Conservation (phyloP, 2,888 invertebrate genomes). For the Acanthosepion pharaonis region DNA sequence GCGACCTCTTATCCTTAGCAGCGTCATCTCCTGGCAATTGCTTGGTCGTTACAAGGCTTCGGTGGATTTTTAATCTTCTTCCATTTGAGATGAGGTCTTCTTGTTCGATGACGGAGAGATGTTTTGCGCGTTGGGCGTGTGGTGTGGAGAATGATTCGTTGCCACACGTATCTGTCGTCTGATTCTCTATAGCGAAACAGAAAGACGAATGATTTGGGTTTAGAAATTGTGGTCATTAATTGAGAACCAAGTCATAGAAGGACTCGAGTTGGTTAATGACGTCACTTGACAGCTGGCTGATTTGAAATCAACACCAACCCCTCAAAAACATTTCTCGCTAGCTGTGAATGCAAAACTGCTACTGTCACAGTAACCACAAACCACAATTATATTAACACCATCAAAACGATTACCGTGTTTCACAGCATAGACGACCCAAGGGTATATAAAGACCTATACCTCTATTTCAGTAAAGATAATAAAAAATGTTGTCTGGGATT, state of each 20-base stretch:
- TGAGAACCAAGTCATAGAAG: neutral
- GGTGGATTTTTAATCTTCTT: neutral
- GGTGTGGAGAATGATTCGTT: neutral
- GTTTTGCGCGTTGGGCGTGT: rapidly evolving
- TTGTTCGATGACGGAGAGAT: neutral
- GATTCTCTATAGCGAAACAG: neutral
- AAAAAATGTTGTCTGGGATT: no score
- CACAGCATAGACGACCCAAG: no score
- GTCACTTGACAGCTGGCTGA: neutral
- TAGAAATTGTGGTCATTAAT: neutral
- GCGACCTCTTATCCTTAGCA: neutral
- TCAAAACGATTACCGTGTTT: no score
- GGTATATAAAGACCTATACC: no score
- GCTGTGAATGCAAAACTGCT: neutral
- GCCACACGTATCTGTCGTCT: neutral
- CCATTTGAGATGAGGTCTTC: neutral
- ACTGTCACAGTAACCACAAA: neutral
- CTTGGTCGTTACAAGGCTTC: neutral
- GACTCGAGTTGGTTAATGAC: neutral
- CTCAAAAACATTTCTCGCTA: neutral
- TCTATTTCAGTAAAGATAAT: no score
- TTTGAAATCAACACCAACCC: neutral
- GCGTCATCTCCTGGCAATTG: neutral
- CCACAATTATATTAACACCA: neutral
- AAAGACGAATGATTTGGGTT: neutral